Evolutionary conservation across 2,888 invertebrate genomes (phyloP), one percentile per base, ranked within the genome.

Genomic region (Tenthredo scrophulariae): DNA sequence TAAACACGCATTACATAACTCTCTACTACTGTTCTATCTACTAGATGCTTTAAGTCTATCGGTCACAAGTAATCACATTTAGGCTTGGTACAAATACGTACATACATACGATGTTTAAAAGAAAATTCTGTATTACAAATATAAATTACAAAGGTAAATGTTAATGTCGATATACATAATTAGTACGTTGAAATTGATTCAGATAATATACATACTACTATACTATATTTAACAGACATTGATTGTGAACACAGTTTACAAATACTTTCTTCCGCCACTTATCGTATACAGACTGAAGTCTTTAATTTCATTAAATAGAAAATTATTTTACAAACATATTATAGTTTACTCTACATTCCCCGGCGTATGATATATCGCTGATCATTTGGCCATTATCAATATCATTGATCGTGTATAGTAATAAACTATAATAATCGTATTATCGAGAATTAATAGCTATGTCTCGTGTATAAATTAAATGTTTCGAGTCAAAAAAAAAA

Each of bases 181-280:
- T 79, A 79, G 79, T 54, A 58, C 79, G 54, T 79, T 79, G 46
- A 18, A n/a, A 79, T 79, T 79, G 79, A 79, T 79, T 79, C 79
- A 79, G 79, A 54, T 79, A 54, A 72, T 72, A 33, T n/a, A n/a
- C n/a, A 37, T 37, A 7, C 6, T 72, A 72, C n/a, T 40, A 26
- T 75, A 75, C 13, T 58, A 40, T 37, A 82, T 65, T 65, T 26
- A 67, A 29, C 26, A 29, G 29, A 67, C 18, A 29, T n/a, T 46
- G 2, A 4, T 46, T n/a, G n/a, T n/a, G n/a, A 46, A 46, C 13
- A 2, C 46, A 46, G 46, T 15, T 46, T 46, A 46, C 46, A 46
- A 15, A 46, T 46, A 46, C 5, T 54, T n/a, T n/a, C 54, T 18
- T 54, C n/a, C n/a, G 54, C 54, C 54, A 54, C n/a, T 54, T 54